Percentiles rank a stretch among this genome's conserved stretches.
Evolutionary conservation across 2,113 vertebrate species (phyloP).

Genomic region (Xyliphius kryptos): DNA sequence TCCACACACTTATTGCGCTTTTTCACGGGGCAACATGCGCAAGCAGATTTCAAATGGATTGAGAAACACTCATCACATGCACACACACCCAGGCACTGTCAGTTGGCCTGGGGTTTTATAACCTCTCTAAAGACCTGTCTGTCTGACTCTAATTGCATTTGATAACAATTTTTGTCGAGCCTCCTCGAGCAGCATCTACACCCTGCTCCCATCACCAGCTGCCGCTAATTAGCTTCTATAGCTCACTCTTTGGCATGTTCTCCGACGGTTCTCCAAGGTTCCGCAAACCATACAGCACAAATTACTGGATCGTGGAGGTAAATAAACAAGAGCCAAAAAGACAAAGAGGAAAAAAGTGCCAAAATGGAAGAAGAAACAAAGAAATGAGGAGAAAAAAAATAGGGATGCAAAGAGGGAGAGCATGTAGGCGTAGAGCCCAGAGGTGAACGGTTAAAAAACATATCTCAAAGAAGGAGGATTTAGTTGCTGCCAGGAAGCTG

Average conservation of each 20-base stretch:
- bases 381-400: too few relatives aligned
- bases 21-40: conserved; percentile 4
- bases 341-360: conserved; percentile 15
- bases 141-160: conserved; percentile 63
- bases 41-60: conserved; percentile 27
- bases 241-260: conserved; percentile 71
- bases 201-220: conserved; percentile 77
- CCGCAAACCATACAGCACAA: conserved; percentile 54
- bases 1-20: conserved; percentile 5
- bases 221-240: conserved; percentile 75
- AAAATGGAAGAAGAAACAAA: conserved; percentile 3
- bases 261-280: conserved; percentile 52
- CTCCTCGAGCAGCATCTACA: conserved; percentile 56
- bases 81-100: conserved; percentile 27
- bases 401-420: not conserved
- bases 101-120: conserved; percentile 49
- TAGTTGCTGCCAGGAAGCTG: too few relatives aligned
- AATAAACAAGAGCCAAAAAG: conserved; percentile 49
- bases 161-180: conserved; percentile 72
- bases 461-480: too few relatives aligned
- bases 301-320: conserved; percentile 63
- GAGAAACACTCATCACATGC: conserved; percentile 5
- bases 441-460: not conserved
- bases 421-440: not conserved
- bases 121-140: conserved; percentile 53